Base-by-base conservation (phyloP, 1,140 invertebrate genomes). In the Aphaenogaster ashmeadi region DNA sequence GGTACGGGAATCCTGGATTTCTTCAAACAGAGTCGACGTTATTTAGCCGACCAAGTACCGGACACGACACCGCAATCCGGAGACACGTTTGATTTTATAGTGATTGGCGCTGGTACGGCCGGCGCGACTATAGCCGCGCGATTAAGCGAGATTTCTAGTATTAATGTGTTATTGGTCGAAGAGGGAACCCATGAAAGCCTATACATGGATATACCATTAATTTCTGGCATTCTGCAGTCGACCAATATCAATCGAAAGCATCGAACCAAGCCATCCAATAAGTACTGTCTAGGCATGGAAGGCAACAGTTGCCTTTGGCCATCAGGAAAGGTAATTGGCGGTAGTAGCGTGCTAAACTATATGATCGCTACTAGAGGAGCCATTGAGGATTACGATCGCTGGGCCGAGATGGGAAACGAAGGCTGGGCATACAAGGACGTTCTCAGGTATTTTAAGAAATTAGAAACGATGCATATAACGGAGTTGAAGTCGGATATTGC, bases 1-100 rank as follows among this genome's bases (percentile, higher is more conserved):
- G 97, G 1, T 54, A 94, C 5, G 95, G 96, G 90, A 96, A 95
- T 69, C 95, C 96, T 97, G 97, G 97, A 97, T 13, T 41, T 41
- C 18, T 66, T 8, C 2, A 66, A 4, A 41, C 2, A 66, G 8
- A 66, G 38, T 9, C 15, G 8, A n/a, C 7, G 4, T 41, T 66
- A n/a, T 21, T 11, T 41, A 38, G 18, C 36, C 3, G 8, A 66
- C n/a, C 64, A 66, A 18, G 18, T 66, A 66, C 3, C 36, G 38
- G 38, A 66, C 7, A 21, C 9, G 1, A 66, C 64, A 21, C 64
- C 64, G 18, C 7, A 66, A 66, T 41, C 3, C 8, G 38, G 38
- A 66, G 64, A 66, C 1, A 66, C 64, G 1, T 66, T n/a, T 11
- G 64, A 66, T 41, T 66, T 66, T 21, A 41, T 66, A 66, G n/a